These are phyloP conservation scores for Cheirogaleus major DNA, from an alignment of 2,797 vertebrate genomes.

Conservation along the genomic window DNA sequence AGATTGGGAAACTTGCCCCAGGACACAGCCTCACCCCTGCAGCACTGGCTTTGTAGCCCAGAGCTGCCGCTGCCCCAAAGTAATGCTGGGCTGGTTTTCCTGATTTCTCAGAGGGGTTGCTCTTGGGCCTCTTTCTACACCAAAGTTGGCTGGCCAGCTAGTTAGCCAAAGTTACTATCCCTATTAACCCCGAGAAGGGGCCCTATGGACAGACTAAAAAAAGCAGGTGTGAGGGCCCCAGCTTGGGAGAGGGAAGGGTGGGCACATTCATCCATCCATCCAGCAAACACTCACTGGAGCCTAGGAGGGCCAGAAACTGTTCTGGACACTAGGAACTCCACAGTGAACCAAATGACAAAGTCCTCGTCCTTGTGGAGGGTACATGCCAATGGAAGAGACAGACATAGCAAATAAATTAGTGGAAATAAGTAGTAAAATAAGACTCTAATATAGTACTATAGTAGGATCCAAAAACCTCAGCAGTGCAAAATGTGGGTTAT, in stretches of 20 bases:
- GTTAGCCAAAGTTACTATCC: not conserved
- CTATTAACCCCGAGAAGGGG: not conserved
- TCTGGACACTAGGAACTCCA: not conserved
- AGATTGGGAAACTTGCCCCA: not conserved
- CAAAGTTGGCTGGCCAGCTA: not conserved
- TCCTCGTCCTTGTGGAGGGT: not conserved
- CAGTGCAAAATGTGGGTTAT: not conserved
- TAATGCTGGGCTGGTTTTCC: not conserved
- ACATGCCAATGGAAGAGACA: not conserved
- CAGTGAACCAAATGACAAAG: not conserved
- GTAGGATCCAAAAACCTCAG: not conserved
- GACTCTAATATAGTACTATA: not conserved
- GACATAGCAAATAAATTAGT: not conserved
- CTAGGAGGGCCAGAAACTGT: not conserved
- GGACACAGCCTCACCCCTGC: not conserved
- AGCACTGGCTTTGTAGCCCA: not conserved
- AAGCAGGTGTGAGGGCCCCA: not conserved
- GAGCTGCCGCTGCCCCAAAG: not conserved
- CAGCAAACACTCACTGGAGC: not conserved
- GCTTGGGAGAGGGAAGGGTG: not conserved
- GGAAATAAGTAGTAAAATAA: not conserved
- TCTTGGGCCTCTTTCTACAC: not conserved
- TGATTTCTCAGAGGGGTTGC: not conserved
- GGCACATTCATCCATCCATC: not conserved
- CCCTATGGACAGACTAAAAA: not conserved